Conservation (phyloP, 1,140 invertebrate genomes). For the Sweltsa coloradensis region DNA sequence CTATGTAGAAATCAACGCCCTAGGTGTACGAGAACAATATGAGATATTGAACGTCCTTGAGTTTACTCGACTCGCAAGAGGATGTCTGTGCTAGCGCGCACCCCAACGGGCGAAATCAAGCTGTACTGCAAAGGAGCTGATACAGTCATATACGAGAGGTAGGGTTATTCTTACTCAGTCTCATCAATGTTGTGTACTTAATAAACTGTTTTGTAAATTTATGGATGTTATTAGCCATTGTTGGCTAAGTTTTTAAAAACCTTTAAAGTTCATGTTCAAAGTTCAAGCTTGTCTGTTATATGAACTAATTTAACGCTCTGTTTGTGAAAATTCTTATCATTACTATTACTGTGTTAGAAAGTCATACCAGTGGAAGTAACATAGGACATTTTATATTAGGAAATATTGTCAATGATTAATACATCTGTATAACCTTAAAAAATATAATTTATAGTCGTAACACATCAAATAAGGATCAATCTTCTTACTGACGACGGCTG, state of each 20-base stretch:
- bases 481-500: too few species aligned
- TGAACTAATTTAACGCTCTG: too few species aligned
- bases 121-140: constrained; percentile 91
- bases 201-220: background rate
- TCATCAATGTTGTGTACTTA: constrained; percentile 17
- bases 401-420: too few species aligned
- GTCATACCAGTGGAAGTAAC: too few species aligned
- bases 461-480: too few species aligned
- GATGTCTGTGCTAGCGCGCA: constrained; percentile 84
- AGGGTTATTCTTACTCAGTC: constrained; percentile 18
- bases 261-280: too few species aligned
- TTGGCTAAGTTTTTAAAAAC: constrained; percentile 1
- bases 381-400: too few species aligned
- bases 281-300: too few species aligned
- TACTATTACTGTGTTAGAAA: too few species aligned
- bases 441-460: too few species aligned
- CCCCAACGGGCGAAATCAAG: constrained; percentile 68
- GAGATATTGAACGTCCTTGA: constrained; percentile 94
- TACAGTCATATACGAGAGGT: constrained; percentile 46
- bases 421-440: too few species aligned
- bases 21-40: constrained; percentile 60
- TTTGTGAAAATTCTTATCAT: too few species aligned
- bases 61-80: constrained; percentile 89
- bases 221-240: background rate
- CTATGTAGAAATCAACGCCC: constrained; percentile 59